A percentile compares a stretch with the other conserved stretches of the same genome.
Evolutionary conservation across 2,113 vertebrate genomes (phyloP).

Genomic region (Gulo gulo): DNA sequence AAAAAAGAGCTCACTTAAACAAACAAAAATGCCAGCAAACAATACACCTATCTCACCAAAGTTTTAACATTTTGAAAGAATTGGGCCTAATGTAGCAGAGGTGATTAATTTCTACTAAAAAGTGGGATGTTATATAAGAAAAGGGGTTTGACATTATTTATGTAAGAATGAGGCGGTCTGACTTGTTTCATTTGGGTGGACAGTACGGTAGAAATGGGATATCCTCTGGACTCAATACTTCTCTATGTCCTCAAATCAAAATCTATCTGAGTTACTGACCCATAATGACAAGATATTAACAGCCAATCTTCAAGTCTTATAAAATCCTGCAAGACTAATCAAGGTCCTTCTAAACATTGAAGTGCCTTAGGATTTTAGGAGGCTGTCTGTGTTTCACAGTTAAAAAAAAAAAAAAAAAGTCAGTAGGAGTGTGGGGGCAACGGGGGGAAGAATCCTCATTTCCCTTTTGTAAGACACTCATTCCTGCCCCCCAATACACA

Average conservation of each 20-base stretch:
- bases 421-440: not conserved
- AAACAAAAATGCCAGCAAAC: not conserved
- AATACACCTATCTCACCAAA: not conserved
- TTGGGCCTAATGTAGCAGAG: not conserved
- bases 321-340: not conserved
- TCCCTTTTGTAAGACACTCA: not conserved
- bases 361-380: not conserved
- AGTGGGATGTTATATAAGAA: not conserved
- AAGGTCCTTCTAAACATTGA: not conserved
- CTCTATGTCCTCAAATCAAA: slow-evolving; percentile 5
- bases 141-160: not conserved
- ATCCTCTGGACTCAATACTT: not conserved
- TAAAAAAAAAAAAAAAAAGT: not conserved
- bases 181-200: not conserved
- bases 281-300: not conserved
- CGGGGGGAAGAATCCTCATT: not conserved
- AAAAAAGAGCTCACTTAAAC: not conserved
- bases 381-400: not conserved
- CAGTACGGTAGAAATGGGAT: not conserved
- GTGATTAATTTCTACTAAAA: not conserved
- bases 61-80: not conserved
- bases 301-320: not conserved
- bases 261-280: not conserved
- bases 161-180: not conserved
- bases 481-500: not conserved